Percentiles rank a stretch among this genome's conserved stretches.
phyloP scores from a whole-genome alignment of 2,113 vertebrate genomes.

The Archocentrus centrarchus region DNA sequence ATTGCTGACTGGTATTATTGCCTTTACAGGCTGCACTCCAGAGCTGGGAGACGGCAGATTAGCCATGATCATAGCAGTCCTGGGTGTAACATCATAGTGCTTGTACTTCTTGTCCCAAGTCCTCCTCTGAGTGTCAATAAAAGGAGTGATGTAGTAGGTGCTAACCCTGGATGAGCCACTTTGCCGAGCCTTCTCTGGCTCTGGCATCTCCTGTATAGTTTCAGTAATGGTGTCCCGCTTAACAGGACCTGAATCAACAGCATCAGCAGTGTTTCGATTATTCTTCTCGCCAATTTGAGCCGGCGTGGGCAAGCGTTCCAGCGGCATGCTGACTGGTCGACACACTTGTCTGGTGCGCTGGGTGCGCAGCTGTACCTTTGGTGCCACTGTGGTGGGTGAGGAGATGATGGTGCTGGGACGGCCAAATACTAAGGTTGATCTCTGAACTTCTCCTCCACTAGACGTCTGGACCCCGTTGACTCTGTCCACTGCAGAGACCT shows the following conservation, averaged over 20 bases:
- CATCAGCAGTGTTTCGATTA: slow-evolving; percentile 66
- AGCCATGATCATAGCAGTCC: slow-evolving; percentile 87
- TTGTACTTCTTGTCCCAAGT: slow-evolving; percentile 89
- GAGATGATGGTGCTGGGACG: slow-evolving; percentile 73
- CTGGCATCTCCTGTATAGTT: slow-evolving; percentile 84
- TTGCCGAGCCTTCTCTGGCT: slow-evolving; percentile 75
- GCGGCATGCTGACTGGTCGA: slow-evolving; percentile 91
- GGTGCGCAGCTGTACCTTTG: slow-evolving; percentile 81
- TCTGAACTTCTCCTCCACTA: slow-evolving; percentile 58
- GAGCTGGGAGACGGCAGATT: slow-evolving; percentile 80
- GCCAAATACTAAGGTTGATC: slow-evolving; percentile 56
- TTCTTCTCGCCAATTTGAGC: slow-evolving; percentile 84
- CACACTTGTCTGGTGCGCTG: slow-evolving; percentile 76
- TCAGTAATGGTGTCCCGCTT: slow-evolving; percentile 75
- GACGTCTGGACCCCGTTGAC: slow-evolving; percentile 69
- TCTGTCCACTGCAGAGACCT: slow-evolving; percentile 58
- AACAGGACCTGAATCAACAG: not conserved
- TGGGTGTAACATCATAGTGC: slow-evolving; percentile 86
- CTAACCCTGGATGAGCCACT: slow-evolving; percentile 69
- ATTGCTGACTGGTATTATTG: slow-evolving; percentile 36
- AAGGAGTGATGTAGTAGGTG: slow-evolving; percentile 85
- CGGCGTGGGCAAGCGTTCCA: slow-evolving; percentile 82
- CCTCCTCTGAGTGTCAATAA: slow-evolving; percentile 86
- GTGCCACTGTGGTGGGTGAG: slow-evolving; percentile 46
- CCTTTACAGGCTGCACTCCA: slow-evolving; percentile 49